A percentile compares a stretch with the other conserved stretches of the same genome.
Evolutionary conservation across 2,888 invertebrate genomes (phyloP).

Genomic region (Xanthorhoe spadicearia): DNA sequence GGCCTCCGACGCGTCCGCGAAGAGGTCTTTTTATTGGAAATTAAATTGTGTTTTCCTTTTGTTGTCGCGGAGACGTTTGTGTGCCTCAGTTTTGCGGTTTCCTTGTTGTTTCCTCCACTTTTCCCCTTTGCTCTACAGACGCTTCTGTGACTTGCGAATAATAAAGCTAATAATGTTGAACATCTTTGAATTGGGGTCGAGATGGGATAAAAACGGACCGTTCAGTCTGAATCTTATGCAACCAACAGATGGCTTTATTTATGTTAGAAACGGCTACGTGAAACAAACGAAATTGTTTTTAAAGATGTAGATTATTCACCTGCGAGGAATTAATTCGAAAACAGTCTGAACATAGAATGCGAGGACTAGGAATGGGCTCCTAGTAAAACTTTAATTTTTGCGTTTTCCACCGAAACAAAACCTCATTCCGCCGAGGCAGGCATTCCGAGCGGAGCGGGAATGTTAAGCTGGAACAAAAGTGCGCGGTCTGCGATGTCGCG

Average conservation of each 20-base stretch:
- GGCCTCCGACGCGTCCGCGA: conserved; percentile 31
- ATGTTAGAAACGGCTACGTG: neutral
- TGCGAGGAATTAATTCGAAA: neutral
- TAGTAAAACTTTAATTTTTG: conserved; percentile 5
- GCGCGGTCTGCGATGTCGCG: neutral
- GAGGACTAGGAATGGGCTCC: neutral
- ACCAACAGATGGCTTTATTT: neutral
- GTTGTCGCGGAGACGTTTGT: conserved; percentile 37
- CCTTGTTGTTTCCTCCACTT: conserved; percentile 17
- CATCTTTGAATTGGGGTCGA: conserved; percentile 17
- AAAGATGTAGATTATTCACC: neutral
- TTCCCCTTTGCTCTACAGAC: conserved; percentile 20
- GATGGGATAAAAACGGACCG: conserved; percentile 5
- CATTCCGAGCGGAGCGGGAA: neutral
- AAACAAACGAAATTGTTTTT: conserved; percentile 2
- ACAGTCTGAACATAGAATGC: neutral
- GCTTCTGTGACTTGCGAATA: conserved; percentile 16
- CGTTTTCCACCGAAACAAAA: conserved; percentile 8
- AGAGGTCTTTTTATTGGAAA: conserved; percentile 46
- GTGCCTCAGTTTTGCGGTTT: conserved; percentile 32
- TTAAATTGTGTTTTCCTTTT: conserved; percentile 48
- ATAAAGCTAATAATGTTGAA: conserved; percentile 23
- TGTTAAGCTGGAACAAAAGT: conserved; percentile 7
- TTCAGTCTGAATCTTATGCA: neutral
- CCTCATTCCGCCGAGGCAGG: conserved; percentile 6